Base-by-base conservation (phyloP, 2,113 vertebrate genomes). In the Callithrix jacchus region DNA sequence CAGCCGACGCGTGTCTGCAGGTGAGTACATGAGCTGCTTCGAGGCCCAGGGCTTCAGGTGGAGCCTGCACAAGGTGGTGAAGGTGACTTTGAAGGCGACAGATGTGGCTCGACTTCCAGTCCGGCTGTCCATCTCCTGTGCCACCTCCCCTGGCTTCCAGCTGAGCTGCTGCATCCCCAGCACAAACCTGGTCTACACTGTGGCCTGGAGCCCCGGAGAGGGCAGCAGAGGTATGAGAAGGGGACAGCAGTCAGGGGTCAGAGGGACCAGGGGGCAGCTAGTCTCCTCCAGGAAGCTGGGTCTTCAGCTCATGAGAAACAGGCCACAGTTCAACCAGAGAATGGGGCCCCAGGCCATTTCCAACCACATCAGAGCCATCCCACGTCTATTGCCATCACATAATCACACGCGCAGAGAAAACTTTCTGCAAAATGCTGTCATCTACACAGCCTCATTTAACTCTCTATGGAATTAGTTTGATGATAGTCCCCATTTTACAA, bases 81-180 rank as follows among this genome's bases (percentile, higher is more conserved):
- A 23, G 6, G 86, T 98, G 30, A 58, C 97, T 4, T 90, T 98
- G 64, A 70, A 54, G 83, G 42, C 23, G 0, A 3, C 66, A 17
- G 98, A 98, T 1, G 94, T 98, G 42, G 25, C 35, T 40, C 79
- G 0, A 8, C 77, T 93, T 37, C 97, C 95, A 40, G 84, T 96
- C 2, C 76, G 91, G 81, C 93, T 97, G 74, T 97, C 97, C 27
- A 0, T 98, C 70, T 90, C 97, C 91, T 96, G 94, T 7, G 61
- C 86, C 13, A 30, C 87, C 58, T 94, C 87, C 12, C 11, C 80
- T 0, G 61, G 81, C 37, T 95, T 98, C 54, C 97, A 87, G 49
- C 91, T 98, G 80, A 96, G 94, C 76, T 98, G 98, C 95, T 98
- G 98, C 64, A 35, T 96, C 54, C 97, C 95, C 9, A 73, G 58